Conservation (phyloP, 2,113 vertebrate species). For the Dasyurus viverrinus region DNA sequence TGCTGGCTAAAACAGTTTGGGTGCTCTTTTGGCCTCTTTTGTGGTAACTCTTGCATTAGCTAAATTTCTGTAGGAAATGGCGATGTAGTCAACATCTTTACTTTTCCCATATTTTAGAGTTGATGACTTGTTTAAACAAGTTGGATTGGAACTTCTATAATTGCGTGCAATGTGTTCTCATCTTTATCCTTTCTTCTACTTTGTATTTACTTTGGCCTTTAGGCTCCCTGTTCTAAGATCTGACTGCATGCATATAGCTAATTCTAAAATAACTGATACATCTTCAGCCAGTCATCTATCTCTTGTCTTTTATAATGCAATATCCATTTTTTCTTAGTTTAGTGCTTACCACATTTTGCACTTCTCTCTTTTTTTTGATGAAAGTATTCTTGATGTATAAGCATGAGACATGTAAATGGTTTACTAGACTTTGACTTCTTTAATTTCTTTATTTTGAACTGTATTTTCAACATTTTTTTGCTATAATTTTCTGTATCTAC, state of each 20-base stretch:
- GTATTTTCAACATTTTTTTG: not conserved
- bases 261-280: not conserved
- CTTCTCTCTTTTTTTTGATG: not conserved
- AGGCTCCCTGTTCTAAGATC: not conserved
- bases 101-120: not conserved
- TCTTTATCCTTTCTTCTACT: conserved; percentile 4
- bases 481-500: not conserved
- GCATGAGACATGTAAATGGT: not conserved
- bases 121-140: not conserved
- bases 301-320: not conserved
- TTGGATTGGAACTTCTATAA: not conserved
- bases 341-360: not conserved
- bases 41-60: not conserved
- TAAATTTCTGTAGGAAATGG: not conserved
- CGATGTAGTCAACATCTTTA: not conserved
- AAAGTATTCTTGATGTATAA: not conserved
- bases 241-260: not conserved
- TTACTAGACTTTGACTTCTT: not conserved
- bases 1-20: not conserved
- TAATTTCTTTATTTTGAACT: not conserved
- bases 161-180: not conserved
- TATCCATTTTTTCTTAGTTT: not conserved
- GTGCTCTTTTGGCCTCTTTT: not conserved
- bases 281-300: not conserved
- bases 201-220: not conserved